A percentile compares a stretch with the other conserved stretches of the same genome.
Conservation (phyloP, 2,113 vertebrate genomes). For the Cryptotis parvus region DNA sequence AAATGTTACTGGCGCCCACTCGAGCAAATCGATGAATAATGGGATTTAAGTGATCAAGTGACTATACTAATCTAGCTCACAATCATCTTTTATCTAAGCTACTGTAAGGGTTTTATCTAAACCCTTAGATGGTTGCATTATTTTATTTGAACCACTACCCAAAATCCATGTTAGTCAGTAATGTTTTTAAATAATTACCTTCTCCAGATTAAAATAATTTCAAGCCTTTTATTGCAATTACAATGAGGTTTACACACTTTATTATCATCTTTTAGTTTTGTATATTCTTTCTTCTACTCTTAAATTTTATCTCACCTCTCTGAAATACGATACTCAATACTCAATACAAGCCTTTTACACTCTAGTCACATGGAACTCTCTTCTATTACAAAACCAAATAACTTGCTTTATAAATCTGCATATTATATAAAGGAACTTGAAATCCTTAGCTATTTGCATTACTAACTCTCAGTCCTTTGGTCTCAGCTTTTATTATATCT, state of each 20-base stretch:
- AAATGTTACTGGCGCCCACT: no score
- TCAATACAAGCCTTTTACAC: background rate
- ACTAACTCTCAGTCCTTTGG: background rate
- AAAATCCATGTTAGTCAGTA: background rate
- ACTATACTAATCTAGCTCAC: background rate
- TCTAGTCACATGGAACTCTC: background rate
- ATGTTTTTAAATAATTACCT: background rate
- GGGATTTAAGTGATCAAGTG: no score
- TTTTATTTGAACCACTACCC: background rate
- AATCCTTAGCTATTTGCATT: constrained; percentile 1
- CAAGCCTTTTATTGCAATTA: background rate
- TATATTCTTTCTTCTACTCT: background rate
- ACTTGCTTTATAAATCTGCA: background rate
- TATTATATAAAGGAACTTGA: background rate
- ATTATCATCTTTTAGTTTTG: background rate
- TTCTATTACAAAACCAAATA: background rate
- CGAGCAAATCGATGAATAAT: no score
- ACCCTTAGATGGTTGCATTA: background rate
- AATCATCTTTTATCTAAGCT: background rate
- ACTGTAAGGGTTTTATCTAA: background rate
- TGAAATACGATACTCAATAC: background rate
- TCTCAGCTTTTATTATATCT: background rate
- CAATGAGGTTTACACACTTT: background rate
- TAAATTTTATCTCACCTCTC: background rate
- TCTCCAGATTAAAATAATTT: background rate